These are phyloP conservation scores for Gnatocerus cornutus DNA, from an alignment of 2,888 invertebrate species.

Conservation along the genomic window DNA sequence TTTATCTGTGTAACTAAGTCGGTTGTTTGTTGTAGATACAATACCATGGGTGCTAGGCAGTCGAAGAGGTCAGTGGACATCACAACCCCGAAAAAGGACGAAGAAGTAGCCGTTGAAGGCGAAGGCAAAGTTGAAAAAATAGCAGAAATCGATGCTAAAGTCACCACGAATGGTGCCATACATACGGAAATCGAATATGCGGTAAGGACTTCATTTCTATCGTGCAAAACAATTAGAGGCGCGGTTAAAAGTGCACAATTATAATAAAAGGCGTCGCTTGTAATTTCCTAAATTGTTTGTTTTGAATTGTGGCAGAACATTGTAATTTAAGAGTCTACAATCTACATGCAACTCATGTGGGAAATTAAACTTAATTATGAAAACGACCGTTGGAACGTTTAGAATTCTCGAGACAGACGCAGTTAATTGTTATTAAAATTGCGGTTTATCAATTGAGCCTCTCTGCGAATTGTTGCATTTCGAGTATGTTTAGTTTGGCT, in stretches of 20 bases:
- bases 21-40: conserved; percentile 58
- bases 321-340: not conserved
- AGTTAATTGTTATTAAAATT: conserved; percentile 43
- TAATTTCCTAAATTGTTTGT: conserved; percentile 24
- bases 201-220: conserved; percentile 68
- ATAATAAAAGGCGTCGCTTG: conserved; percentile 8
- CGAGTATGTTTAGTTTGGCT: conserved; percentile 5
- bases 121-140: conserved; percentile 83
- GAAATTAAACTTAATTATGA: conserved; percentile 55
- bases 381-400: conserved; percentile 30
- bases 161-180: conserved; percentile 80
- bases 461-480: conserved; percentile 11
- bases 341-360: conserved; percentile 55
- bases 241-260: not conserved
- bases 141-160: conserved; percentile 82
- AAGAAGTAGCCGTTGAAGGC: conserved; percentile 74
- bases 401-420: conserved; percentile 38
- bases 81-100: conserved; percentile 77
- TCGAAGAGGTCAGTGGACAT: conserved; percentile 92
- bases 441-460: conserved; percentile 22
- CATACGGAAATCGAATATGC: conserved; percentile 77
- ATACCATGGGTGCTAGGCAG: conserved; percentile 86
- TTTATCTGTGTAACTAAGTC: not conserved
- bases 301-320: not conserved
- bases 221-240: no score